A percentile compares a stretch with the other conserved stretches of the same genome.
phyloP scores from a whole-genome alignment of 2,113 vertebrate genomes.

The Aramus guarauna region DNA sequence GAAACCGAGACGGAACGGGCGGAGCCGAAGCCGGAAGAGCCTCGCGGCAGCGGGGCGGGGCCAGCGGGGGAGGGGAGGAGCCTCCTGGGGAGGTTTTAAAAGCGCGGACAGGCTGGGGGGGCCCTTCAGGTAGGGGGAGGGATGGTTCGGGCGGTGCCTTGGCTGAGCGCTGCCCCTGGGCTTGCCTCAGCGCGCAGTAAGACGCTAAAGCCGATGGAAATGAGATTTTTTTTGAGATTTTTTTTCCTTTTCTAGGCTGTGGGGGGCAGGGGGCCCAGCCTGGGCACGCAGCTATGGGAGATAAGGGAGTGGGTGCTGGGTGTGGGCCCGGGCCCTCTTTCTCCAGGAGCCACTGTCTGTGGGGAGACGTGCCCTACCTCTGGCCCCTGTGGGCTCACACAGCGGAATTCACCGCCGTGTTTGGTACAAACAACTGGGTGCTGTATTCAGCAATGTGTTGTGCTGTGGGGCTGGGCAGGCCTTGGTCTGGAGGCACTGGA shows the following conservation, averaged over 20 bases:
- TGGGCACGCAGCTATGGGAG: fast-evolving
- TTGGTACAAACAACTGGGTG: fast-evolving
- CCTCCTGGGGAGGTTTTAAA: not conserved
- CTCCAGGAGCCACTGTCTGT: fast-evolving
- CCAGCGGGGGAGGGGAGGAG: not conserved
- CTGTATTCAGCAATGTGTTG: fast-evolving
- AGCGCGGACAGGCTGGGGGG: fast-evolving
- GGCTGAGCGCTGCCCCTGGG: fast-evolving
- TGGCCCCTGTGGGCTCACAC: fast-evolving
- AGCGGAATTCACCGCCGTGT: not conserved
- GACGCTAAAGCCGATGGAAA: fast-evolving
- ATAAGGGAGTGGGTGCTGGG: fast-evolving
- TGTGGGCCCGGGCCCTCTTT: too few species aligned
- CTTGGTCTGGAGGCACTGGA: not conserved
- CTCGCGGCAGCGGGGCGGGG: not conserved
- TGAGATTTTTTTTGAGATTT: fast-evolving
- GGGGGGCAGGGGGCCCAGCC: fast-evolving
- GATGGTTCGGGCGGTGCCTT: fast-evolving
- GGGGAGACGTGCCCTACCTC: fast-evolving
- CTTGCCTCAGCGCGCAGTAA: fast-evolving
- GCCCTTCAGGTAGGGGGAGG: fast-evolving
- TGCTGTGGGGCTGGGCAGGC: not conserved
- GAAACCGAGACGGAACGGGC: not conserved
- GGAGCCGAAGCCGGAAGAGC: not conserved
- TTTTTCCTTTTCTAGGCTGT: fast-evolving